These are phyloP conservation scores for Mantis religiosa DNA, from an alignment of 2,888 invertebrate genomes.

Conservation along the genomic window DNA sequence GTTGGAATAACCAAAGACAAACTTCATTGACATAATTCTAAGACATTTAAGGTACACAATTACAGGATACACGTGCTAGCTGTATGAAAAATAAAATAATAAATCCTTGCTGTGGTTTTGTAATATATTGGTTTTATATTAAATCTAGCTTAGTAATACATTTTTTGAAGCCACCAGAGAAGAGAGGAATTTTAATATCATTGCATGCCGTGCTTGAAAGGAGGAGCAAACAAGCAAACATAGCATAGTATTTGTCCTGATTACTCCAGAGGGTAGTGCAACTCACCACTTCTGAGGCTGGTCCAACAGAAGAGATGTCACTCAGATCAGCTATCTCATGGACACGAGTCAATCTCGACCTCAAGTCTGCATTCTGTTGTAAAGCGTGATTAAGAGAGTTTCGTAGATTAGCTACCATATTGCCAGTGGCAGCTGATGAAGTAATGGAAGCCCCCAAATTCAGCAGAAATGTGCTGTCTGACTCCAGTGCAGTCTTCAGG, in stretches of 20 bases:
- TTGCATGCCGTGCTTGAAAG: neutral
- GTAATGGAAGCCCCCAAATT: constrained; percentile 6
- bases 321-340: constrained; percentile 61
- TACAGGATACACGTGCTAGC: too few species aligned
- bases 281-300: constrained; percentile 52
- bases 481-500: constrained; percentile 58
- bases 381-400: constrained; percentile 61
- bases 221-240: neutral
- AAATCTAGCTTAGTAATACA: neutral
- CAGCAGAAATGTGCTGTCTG: constrained; percentile 39
- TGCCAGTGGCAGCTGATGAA: constrained; percentile 36
- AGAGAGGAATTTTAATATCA: neutral
- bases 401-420: constrained; percentile 52
- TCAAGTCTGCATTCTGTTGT: constrained; percentile 71
- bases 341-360: constrained; percentile 56
- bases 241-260: neutral
- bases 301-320: constrained; percentile 55
- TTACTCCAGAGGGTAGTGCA: neutral
- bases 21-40: too few species aligned
- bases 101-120: too few species aligned
- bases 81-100: too few species aligned
- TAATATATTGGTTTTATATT: neutral
- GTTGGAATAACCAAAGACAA: too few species aligned
- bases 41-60: too few species aligned
- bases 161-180: neutral